Evolutionary conservation across 2,113 vertebrate species (phyloP).

Genomic region (Entomyzon cyanotis): DNA sequence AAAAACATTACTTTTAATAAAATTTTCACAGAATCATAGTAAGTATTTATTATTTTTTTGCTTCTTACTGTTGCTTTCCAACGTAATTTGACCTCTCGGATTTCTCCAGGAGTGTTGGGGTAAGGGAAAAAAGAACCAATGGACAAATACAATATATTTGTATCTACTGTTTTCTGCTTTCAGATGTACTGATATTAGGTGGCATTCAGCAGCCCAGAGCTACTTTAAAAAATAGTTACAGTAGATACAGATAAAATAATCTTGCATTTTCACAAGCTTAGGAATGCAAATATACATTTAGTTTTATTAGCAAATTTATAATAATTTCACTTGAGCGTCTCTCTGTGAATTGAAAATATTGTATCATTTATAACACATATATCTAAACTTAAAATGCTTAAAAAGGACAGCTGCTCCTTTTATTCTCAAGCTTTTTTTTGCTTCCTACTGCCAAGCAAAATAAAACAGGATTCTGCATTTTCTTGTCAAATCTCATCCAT

Average conservation of each 20-base stretch:
- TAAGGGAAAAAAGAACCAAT: neutral
- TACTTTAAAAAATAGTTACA: neutral
- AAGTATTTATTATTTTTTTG: neutral
- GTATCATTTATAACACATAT: neutral
- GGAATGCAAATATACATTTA: neutral
- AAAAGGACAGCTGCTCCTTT: neutral
- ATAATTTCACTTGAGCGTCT: neutral
- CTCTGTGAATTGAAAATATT: neutral
- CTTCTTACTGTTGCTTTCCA: neutral
- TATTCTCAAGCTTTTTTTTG: neutral
- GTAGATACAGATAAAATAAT: neutral
- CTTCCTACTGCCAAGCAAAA: neutral
- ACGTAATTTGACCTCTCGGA: neutral
- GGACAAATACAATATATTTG: neutral
- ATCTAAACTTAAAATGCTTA: neutral
- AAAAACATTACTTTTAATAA: neutral
- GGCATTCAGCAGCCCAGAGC: neutral
- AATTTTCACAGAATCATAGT: neutral
- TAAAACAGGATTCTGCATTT: neutral
- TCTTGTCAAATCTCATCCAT: neutral
- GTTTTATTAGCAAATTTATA: neutral
- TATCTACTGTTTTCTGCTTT: neutral
- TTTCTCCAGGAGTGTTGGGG: neutral
- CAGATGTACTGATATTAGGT: neutral
- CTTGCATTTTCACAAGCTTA: neutral